phyloP scores from a whole-genome alignment of 2,888 invertebrate genomes.

The Erebia epiphron region DNA sequence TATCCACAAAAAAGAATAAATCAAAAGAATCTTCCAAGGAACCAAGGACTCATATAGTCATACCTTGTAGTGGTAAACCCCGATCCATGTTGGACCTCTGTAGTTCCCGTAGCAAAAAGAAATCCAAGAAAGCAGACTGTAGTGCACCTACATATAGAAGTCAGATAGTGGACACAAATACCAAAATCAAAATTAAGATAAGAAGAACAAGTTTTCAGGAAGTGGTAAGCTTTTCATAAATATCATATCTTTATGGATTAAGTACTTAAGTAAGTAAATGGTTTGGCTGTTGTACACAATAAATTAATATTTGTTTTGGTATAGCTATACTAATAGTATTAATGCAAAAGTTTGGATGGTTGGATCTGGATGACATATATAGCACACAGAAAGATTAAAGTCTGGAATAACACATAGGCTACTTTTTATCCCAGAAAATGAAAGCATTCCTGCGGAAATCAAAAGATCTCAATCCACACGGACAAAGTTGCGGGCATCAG shows the following conservation, averaged over 20 bases:
- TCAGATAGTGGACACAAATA: conserved; percentile 85
- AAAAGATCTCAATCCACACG: no score
- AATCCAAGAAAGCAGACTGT: conserved; percentile 71
- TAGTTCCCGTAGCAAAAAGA: conserved; percentile 77
- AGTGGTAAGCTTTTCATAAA: conserved; percentile 57
- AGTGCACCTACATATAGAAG: conserved; percentile 80
- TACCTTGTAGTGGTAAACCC: conserved; percentile 78
- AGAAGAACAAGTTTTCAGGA: conserved; percentile 82
- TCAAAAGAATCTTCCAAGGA: conserved; percentile 63
- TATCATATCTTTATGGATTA: background rate
- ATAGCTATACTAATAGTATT: background rate
- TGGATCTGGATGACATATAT: no score
- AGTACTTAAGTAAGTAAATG: background rate
- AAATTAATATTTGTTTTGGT: background rate
- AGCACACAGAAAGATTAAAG: no score
- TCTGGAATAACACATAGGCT: no score
- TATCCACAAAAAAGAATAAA: conserved; percentile 78
- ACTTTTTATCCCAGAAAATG: no score
- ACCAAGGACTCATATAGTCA: conserved; percentile 67
- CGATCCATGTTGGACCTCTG: conserved; percentile 78
- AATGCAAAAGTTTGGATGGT: no score
- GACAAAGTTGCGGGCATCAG: no score
- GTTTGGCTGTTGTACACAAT: background rate
- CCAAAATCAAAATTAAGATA: conserved; percentile 87
- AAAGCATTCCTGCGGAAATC: no score